Conservation (phyloP, 2,113 vertebrate species). For the Gopherus evgoodei region DNA sequence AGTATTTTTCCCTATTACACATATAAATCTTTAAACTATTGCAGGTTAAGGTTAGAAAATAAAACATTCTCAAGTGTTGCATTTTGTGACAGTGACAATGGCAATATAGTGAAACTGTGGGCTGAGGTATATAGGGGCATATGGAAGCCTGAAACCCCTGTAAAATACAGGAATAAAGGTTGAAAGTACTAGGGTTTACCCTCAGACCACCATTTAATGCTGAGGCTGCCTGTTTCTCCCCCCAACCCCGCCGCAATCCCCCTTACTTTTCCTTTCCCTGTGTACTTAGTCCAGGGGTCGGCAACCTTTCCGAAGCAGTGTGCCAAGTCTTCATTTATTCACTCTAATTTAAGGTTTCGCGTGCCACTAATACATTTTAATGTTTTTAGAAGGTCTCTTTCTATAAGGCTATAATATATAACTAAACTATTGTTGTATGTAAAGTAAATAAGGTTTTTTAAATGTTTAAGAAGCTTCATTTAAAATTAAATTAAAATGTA, state of each 20-base stretch:
- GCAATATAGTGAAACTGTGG: neutral
- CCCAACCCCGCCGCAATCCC: neutral
- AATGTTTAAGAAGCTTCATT: too few relatives aligned
- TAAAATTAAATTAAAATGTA: too few relatives aligned
- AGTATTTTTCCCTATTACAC: conserved; percentile 11
- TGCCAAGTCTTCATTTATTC: too few relatives aligned
- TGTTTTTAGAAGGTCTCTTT: too few relatives aligned
- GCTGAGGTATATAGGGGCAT: neutral
- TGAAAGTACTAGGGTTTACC: neutral
- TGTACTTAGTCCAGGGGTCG: neutral
- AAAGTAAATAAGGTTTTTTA: too few relatives aligned
- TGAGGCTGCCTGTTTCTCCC: neutral
- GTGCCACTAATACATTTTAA: too few relatives aligned
- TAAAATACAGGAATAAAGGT: conserved; percentile 9
- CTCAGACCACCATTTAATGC: neutral
- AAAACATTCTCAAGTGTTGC: conserved; percentile 40
- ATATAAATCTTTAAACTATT: conserved; percentile 43
- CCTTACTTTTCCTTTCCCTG: neutral
- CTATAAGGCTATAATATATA: too few relatives aligned
- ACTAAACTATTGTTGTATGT: too few relatives aligned
- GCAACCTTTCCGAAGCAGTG: too few relatives aligned
- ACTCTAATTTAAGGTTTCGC: too few relatives aligned
- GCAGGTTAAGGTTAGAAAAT: conserved; percentile 28
- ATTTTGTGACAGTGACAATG: conserved; percentile 34
- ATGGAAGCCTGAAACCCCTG: neutral